These are phyloP conservation scores for Chauna torquata DNA, from an alignment of 2,113 vertebrate species.

Conservation along the genomic window DNA sequence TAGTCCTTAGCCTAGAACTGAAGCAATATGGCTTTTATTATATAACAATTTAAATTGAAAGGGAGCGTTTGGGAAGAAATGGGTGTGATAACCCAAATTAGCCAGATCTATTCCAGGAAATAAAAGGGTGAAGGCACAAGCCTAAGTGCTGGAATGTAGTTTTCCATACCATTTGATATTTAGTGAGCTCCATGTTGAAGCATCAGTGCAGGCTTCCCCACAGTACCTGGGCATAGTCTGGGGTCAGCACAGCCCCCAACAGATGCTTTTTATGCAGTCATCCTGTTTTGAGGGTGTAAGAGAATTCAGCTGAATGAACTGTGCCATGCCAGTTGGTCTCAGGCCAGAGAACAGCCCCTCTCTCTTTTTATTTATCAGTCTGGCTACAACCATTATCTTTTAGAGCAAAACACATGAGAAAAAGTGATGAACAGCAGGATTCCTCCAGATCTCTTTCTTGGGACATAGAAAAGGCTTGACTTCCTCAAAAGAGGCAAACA, in stretches of 20 bases:
- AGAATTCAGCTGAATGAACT: background rate
- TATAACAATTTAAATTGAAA: background rate
- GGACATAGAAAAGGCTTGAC: background rate
- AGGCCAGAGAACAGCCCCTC: background rate
- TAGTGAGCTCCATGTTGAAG: fast-evolving
- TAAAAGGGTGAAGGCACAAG: background rate
- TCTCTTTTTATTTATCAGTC: background rate
- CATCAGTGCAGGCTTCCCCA: background rate
- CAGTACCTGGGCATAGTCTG: background rate
- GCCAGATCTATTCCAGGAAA: background rate
- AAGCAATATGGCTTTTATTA: background rate
- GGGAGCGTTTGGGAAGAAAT: background rate
- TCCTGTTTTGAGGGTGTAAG: background rate
- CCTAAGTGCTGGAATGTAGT: background rate
- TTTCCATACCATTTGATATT: background rate
- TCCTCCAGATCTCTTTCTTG: background rate
- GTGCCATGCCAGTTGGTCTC: background rate
- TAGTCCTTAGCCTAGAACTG: background rate
- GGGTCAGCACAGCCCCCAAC: background rate
- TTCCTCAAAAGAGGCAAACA: background rate
- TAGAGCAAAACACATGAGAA: background rate
- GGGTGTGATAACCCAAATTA: background rate
- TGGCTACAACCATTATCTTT: background rate
- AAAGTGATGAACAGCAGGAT: background rate
- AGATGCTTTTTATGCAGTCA: background rate